Evolutionary conservation across 1,140 invertebrate species (phyloP), one percentile per base, ranked within the genome.

Genomic region (Propsilocerus akamusi): DNA sequence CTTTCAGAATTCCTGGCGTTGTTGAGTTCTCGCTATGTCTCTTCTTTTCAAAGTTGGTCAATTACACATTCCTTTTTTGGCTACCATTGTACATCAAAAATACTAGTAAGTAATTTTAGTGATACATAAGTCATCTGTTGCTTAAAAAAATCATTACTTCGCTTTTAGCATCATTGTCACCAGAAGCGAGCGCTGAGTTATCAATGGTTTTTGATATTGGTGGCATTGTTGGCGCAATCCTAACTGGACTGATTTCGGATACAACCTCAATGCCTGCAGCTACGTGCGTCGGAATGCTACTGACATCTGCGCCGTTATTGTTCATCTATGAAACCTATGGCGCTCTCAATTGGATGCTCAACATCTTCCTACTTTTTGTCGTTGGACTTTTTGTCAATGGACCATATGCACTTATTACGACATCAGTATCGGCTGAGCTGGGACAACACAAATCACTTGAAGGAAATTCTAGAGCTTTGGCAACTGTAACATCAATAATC

Each of bases 11-110:
- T 59, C 89, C 89, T n/a, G 93, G 94, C 20, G 94, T 98, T 2
- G 58, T 94, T 4, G 93, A 97, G 67, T 98, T 89, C 70, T 92
- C 93, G 0, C 61, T 96, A 2, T 90, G 86, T 28, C 70, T 98
- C 26, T 97, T 97, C 66, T 98, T 97, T 68, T 86, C 91, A n/a
- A 98, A 97, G 68, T 72, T 97, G 5, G 92, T 97, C 49, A 92
- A 86, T 61, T 97, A 98, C 62, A 97, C 93, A 50, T 97, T 97
- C 68, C 75, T 97, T 10, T 97, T 86, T 64, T 98, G 94, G 93
- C 70, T 98, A 54, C 94, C 94, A 46, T 66, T 81, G 12, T 97
- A 96, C 57, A 90, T 98, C 49, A 76, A 79, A 47, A 70, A 72
- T 49, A 84, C 84, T 52, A 86, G 90, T 94, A 63, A 81, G 77